These are phyloP conservation scores for Ophioninae sp. DNA, from an alignment of 2,888 invertebrate species.

Conservation along the genomic window DNA sequence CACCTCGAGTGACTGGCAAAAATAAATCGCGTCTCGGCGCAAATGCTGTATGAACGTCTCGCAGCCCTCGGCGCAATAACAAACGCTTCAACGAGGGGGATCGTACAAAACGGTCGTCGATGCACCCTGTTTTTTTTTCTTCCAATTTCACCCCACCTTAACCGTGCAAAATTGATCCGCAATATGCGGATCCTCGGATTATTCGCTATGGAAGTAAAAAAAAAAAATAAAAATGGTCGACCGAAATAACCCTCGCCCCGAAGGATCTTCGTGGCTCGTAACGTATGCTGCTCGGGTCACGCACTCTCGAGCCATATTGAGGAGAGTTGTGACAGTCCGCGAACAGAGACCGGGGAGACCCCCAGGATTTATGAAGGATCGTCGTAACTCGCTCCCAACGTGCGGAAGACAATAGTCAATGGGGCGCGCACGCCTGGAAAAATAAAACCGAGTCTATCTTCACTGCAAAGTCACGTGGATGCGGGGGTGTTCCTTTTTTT, in stretches of 20 bases:
- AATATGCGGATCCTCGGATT: conserved; percentile 55
- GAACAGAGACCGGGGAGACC: conserved; percentile 31
- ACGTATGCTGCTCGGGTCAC: conserved; percentile 47
- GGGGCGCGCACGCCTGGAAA: conserved; percentile 23
- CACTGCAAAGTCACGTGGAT: background rate
- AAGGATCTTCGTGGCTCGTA: conserved; percentile 11
- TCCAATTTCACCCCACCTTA: conserved; percentile 48
- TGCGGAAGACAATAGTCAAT: conserved; percentile 50
- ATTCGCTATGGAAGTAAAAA: conserved; percentile 42
- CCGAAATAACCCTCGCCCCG: conserved; percentile 30
- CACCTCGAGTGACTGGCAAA: background rate
- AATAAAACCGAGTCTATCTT: conserved; percentile 38
- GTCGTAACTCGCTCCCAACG: conserved; percentile 41
- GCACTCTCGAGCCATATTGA: conserved; percentile 60
- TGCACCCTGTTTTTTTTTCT: conserved; percentile 36
- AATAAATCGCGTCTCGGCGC: conserved; percentile 23
- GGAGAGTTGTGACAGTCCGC: conserved; percentile 49
- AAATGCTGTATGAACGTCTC: conserved; percentile 30
- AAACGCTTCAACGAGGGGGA: conserved; percentile 15
- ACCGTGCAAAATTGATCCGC: conserved; percentile 66
- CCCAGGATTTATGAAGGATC: conserved; percentile 57
- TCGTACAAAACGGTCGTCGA: conserved; percentile 39
- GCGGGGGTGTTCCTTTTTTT: too few species aligned
- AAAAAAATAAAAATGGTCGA: conserved; percentile 41
- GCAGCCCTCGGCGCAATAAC: conserved; percentile 46